phyloP scores from a whole-genome alignment of 2,797 vertebrate genomes.

The Poecilia velifera region DNA sequence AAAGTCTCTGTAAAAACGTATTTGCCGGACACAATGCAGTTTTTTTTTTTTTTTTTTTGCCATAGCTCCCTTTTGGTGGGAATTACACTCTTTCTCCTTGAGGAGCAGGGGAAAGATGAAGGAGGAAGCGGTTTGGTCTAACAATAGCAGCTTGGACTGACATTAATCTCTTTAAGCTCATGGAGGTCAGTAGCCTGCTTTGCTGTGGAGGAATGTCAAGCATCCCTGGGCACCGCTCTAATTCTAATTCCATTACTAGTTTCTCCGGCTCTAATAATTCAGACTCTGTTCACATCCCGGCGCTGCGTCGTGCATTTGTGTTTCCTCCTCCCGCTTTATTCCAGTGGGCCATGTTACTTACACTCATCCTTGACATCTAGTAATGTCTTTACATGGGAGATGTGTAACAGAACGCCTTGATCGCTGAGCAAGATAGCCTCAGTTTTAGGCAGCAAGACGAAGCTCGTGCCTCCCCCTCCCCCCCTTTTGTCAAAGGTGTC shows the following conservation, averaged over 20 bases:
- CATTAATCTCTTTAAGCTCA: slow-evolving; percentile 77
- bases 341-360: slow-evolving; percentile 78
- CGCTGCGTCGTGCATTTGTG: slow-evolving; percentile 20
- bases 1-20: slow-evolving; percentile 41
- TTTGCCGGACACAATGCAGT: slow-evolving; percentile 45
- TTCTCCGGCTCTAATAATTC: slow-evolving; percentile 60
- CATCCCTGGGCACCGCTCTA: slow-evolving; percentile 65
- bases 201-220: slow-evolving; percentile 68
- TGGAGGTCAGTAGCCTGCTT: slow-evolving; percentile 70
- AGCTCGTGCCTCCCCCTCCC: neutral
- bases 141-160: slow-evolving; percentile 71
- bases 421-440: slow-evolving; percentile 77
- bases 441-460: slow-evolving; percentile 66
- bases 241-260: slow-evolving; percentile 64
- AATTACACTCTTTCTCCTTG: slow-evolving; percentile 68
- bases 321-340: slow-evolving; percentile 53
- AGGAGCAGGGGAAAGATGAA: slow-evolving; percentile 40
- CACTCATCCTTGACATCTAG: slow-evolving; percentile 71
- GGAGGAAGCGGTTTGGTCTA: slow-evolving; percentile 46
- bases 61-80: slow-evolving; percentile 54
- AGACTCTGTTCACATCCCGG: slow-evolving; percentile 57
- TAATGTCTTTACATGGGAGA: slow-evolving; percentile 81
- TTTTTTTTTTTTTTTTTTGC: slow-evolving; percentile 34
- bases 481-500: slow-evolving; percentile 67
- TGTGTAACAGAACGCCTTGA: slow-evolving; percentile 75